Evolutionary conservation across 2,888 invertebrate genomes (phyloP), one percentile per base, ranked within the genome.

Genomic region (Metallyticus violacea): DNA sequence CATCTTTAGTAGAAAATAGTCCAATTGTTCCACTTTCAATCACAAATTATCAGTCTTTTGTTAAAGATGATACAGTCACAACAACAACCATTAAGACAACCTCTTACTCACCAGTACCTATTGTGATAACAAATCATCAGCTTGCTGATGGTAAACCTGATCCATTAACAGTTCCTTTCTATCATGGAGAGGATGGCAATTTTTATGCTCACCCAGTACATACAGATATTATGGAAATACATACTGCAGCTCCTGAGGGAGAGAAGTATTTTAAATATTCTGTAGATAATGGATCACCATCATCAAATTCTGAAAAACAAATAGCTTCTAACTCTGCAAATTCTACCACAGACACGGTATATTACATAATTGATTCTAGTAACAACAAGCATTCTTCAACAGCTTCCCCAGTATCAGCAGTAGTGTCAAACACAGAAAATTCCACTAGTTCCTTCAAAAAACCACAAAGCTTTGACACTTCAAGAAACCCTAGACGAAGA

Each of bases 131-230:
- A 81, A 28, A 15, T 26, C 26, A 26, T 7, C 5, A 29, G n/a
- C 30, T 26, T 29, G 25, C 30, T 62, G 81, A 81, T 30, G 40
- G 40, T 62, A 62, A 62, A 62, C 88, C 88, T n/a, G 80, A 87
- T 79, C 80, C 86, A 27, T 78, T 88, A 22, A 88, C 88, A 15
- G 88, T 86, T 7, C 88, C 88, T 77, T 88, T 88, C 79, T 88
- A 82, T 29, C 81, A 87, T 79, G 88, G 85, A 5, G 77, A 76
- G 9, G 88, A 88, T 79, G 88, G 88, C 26, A 86, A 86, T 62
- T 85, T 80, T 77, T 86, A 86, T 81, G 77, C 77, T 3, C 80
- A 76, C 26, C 83, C 83, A 28, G 77, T 26, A 6, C 83, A 83
- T 15, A 26, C n/a, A 26, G 28, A 28, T 7, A 77, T 9, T 6